Base-by-base conservation (phyloP, 2,113 vertebrate species). In the Rallus limicola region DNA sequence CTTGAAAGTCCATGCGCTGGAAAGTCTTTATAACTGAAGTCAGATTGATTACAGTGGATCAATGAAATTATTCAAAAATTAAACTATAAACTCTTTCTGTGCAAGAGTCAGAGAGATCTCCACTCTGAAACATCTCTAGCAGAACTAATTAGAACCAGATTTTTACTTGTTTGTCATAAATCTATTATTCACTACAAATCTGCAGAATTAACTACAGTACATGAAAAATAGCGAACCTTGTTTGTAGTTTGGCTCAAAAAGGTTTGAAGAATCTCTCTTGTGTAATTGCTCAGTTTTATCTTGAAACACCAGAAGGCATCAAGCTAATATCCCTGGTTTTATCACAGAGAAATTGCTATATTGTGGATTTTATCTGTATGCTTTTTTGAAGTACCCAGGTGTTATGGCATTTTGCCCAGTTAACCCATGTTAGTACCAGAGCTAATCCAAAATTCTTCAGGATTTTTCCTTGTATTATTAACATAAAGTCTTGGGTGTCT, bases 221-320 rank as follows among this genome's bases (percentile, higher is more conserved):
- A 65, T 36, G 72, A 88, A 86, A 95, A 93, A 82, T 72, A 58
- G 77, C 18, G 19, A 93, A 34, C 31, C 38, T 74, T 81, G 64
- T 93, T 94, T 88, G 29, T 40, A 88, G 79, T 71, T 86, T 83
- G 90, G 56, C 72, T 86, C 38, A 65, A 64, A 95, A 94, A 71
- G 26, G 23, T 72, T 95, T 88, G 60, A 76, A 91, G 86, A 94
- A 88, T 79, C 62, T 95, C 56, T 93, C 56, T 53, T 84, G 50
- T 94, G 69, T 93, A 92, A 89, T 91, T 93, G 38, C 15, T 92
- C 29, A 33, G 40, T 82, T 97, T 92, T 95, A 92, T 92, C 81
- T 86, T 82, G 59, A 74, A 93, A 75, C 21, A 93, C 70, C 81
- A 96, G 92, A 91, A 91, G 58, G 74, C 31, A 92, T 91, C 86